Percentiles rank a stretch among this genome's conserved stretches.
Evolutionary conservation across 2,888 invertebrate genomes (phyloP).

Genomic region (Athalia cordata): DNA sequence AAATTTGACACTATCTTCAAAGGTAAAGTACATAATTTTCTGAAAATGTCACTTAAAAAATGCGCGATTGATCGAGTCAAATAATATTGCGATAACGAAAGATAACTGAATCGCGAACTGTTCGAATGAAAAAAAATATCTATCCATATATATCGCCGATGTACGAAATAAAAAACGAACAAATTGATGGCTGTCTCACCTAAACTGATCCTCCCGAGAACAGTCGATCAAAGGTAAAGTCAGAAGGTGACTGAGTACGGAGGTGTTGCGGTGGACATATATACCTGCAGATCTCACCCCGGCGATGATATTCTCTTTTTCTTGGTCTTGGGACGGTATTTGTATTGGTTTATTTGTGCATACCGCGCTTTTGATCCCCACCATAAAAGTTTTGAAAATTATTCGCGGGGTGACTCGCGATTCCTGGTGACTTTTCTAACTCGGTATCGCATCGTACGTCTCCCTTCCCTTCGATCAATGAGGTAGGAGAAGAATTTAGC

Average conservation of each 20-base stretch:
- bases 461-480: constrained; percentile 29
- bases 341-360: constrained; percentile 44
- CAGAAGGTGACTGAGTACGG: constrained; percentile 70
- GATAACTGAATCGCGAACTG: no score
- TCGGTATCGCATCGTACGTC: constrained; percentile 19
- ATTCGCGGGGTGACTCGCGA: constrained; percentile 50
- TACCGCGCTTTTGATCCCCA: constrained; percentile 45
- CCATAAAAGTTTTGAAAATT: constrained; percentile 37
- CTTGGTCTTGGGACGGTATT: constrained; percentile 44
- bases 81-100: no score
- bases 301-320: constrained; percentile 49
- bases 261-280: constrained; percentile 68
- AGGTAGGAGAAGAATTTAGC: constrained; percentile 28
- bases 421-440: constrained; percentile 44
- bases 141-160: no score
- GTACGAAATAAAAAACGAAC: no score
- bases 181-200: constrained; percentile 57
- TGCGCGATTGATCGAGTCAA: no score
- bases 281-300: constrained; percentile 67
- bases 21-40: no score
- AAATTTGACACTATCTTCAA: no score
- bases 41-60: no score
- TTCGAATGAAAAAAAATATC: no score
- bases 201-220: constrained; percentile 61
- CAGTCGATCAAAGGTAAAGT: constrained; percentile 64